Percentiles rank a stretch among this genome's conserved stretches.
Conservation (phyloP, 2,797 vertebrate genomes). For the Micropoecilia bifurca region DNA sequence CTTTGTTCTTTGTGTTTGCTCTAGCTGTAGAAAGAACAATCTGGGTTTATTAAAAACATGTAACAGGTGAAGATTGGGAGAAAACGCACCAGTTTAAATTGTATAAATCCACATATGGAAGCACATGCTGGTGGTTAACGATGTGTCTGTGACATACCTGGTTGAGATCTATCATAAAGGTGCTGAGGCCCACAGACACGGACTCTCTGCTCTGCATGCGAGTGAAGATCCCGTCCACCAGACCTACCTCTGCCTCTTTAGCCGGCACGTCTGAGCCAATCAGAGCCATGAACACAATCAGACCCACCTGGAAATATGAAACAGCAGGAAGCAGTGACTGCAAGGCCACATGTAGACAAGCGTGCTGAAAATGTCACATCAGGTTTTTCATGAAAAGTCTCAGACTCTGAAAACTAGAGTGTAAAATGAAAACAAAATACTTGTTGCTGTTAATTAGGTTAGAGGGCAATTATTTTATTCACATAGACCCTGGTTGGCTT, state of each 20-base stretch:
- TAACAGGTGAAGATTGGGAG: constrained; percentile 87
- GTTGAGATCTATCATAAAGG: constrained; percentile 97
- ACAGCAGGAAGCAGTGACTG: constrained; percentile 1
- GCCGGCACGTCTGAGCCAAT: constrained; percentile 96
- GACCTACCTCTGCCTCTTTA: constrained; percentile 90
- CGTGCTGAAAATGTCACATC: not conserved
- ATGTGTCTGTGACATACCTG: constrained; percentile 79
- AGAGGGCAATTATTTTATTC: not conserved
- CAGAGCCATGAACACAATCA: constrained; percentile 97
- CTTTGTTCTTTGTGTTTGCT: constrained; percentile 25
- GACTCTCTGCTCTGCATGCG: constrained; percentile 95
- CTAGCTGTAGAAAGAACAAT: constrained; percentile 32
- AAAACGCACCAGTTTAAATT: constrained; percentile 80
- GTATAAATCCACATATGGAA: constrained; percentile 76
- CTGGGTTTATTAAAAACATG: constrained; percentile 66
- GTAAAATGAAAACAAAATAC: not conserved
- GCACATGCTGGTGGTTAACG: constrained; percentile 11
- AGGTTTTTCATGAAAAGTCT: not conserved
- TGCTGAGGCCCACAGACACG: constrained; percentile 94
- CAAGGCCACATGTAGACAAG: not conserved
- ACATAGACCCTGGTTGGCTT: not conserved
- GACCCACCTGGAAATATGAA: constrained; percentile 83
- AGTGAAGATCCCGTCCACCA: constrained; percentile 93
- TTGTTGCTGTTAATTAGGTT: not conserved
- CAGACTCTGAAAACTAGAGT: not conserved